Conservation (phyloP, 2,113 vertebrate genomes). For the Chunga burmeisteri region DNA sequence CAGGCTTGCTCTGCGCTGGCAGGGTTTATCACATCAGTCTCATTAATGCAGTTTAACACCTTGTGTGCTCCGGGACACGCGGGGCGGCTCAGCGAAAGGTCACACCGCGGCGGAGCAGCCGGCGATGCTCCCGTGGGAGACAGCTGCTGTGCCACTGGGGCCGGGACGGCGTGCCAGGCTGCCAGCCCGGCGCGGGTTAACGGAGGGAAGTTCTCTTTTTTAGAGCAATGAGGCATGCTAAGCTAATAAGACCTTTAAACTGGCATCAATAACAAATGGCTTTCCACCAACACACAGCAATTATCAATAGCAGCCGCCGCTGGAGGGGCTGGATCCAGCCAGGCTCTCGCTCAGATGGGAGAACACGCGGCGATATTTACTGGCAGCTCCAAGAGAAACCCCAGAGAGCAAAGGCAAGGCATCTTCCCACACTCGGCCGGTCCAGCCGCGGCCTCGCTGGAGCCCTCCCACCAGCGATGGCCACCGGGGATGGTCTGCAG, state of each 20-base stretch:
- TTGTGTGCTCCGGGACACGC: background rate
- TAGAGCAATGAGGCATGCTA: background rate
- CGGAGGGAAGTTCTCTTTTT: background rate
- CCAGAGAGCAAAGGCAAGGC: background rate
- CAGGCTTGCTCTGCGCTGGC: background rate
- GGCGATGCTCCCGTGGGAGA: background rate
- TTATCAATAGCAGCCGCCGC: background rate
- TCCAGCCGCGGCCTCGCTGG: rapidly evolving
- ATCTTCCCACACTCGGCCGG: background rate
- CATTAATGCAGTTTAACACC: background rate
- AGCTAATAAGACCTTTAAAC: background rate
- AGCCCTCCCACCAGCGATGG: background rate
- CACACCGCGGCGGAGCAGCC: rapidly evolving
- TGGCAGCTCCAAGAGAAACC: background rate
- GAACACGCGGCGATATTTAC: rapidly evolving
- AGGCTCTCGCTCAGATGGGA: rapidly evolving
- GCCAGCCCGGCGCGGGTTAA: rapidly evolving
- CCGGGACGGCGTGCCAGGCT: background rate
- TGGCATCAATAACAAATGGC: background rate
- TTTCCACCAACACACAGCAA: background rate
- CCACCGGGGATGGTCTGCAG: background rate
- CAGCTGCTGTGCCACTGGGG: no score
- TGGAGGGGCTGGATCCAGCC: background rate
- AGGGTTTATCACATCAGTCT: background rate
- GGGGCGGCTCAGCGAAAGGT: background rate